Base-by-base conservation (phyloP, 2,797 vertebrate species). In the Apogon talboti region DNA sequence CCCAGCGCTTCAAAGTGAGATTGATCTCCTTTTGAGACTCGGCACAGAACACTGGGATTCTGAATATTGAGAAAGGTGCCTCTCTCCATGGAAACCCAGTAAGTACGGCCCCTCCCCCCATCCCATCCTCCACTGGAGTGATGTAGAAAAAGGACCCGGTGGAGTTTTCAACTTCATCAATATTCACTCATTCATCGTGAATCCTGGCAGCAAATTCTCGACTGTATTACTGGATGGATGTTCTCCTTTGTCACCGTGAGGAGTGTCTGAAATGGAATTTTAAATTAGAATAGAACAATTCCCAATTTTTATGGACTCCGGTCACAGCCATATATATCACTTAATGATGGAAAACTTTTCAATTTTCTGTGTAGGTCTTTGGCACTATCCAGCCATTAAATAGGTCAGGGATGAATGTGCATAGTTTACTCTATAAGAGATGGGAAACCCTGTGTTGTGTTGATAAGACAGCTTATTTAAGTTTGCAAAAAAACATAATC, bases 1-100 rank as follows among this genome's bases (percentile, higher is more conserved):
- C 81, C 85, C 85, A 74, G 84, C 48, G 87, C 85, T 86, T 94
- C 92, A 95, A 94, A 96, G 94, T 95, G 94, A 96, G 95, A 96
- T 94, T 95, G 94, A 95, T 93, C 92, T 93, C 89, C 89, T 92
- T 92, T 90, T 89, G 91, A 92, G 84, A 89, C 89, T 91, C 92
- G 84, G 92, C 90, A 90, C 89, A 88, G 90, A 91, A 87, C 83
- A 82, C 85, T 76, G 82, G 87, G 92, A 93, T 93, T 93, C 87
- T 93, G 93, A 95, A 95, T 94, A 93, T 92, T 91, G 91, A 94
- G 91, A 85, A 89, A 92, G 89, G 90, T 91, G 87, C 82, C 84
- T 69, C 87, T 92, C 87, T 85, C 92, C 91, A 54, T 84, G 91
- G 91, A 92, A 90, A 73, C 75, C 73, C 58, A 80, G 73, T 75